phyloP scores from a whole-genome alignment of 2,113 vertebrate species.

The Etia nguti region DNA sequence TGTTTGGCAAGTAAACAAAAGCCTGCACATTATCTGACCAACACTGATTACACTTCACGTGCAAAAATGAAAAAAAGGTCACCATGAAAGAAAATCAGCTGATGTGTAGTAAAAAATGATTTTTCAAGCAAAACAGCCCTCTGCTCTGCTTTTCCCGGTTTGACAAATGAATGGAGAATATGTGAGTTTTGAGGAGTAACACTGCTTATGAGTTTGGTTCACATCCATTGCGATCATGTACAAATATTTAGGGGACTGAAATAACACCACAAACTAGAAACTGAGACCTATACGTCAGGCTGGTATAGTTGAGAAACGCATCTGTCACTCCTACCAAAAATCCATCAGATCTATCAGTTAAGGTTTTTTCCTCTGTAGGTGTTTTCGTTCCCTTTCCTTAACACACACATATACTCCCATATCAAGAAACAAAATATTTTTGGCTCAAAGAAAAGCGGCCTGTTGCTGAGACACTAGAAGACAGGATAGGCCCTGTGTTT shows the following conservation, averaged over 20 bases:
- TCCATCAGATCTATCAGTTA: background rate
- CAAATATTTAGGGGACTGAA: background rate
- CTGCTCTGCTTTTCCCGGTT: background rate
- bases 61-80: background rate
- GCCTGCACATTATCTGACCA: background rate
- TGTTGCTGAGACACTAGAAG: background rate
- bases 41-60: background rate
- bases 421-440: background rate
- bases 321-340: background rate
- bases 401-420: background rate
- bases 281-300: background rate
- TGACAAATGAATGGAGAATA: background rate
- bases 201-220: background rate
- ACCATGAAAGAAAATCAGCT: background rate
- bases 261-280: background rate
- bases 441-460: background rate
- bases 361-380: background rate
- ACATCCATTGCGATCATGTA: background rate
- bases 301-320: background rate
- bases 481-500: constrained; percentile 64
- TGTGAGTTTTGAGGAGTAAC: background rate
- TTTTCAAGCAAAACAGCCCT: background rate
- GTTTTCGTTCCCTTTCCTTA: background rate
- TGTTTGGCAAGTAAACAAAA: background rate
- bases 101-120: background rate